phyloP scores from a whole-genome alignment of 2,113 vertebrate genomes.

The Lichenostomus cassidix region DNA sequence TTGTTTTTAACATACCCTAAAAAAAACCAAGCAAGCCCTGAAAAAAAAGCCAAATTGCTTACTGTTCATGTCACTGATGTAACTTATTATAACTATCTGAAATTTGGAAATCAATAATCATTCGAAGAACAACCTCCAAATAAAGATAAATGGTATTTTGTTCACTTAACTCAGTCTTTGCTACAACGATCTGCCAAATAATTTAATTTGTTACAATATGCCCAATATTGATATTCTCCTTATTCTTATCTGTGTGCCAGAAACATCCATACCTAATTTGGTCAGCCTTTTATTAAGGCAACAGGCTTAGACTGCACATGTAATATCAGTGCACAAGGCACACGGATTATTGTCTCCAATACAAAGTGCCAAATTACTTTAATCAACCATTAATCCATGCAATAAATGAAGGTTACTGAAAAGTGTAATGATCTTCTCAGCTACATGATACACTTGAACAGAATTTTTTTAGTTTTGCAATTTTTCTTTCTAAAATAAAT shows the following conservation, averaged over 20 bases:
- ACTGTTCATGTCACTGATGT: not conserved
- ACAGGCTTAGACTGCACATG: rapidly evolving
- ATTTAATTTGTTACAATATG: not conserved
- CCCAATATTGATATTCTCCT: not conserved
- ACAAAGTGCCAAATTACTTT: not conserved
- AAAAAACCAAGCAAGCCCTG: not conserved
- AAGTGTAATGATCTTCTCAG: not conserved
- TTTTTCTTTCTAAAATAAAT: not conserved
- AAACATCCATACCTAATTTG: not conserved
- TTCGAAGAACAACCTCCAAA: not conserved
- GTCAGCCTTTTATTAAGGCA: not conserved
- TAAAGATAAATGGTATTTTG: not conserved
- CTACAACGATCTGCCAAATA: not conserved
- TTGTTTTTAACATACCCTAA: not conserved
- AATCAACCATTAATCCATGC: not conserved
- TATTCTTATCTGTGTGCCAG: not conserved
- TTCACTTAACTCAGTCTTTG: not conserved
- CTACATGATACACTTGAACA: not conserved
- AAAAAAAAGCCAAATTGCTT: not conserved
- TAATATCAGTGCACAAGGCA: not conserved
- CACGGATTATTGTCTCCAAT: not conserved
- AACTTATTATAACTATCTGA: not conserved
- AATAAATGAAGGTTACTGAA: not conserved
- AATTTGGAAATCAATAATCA: conserved; percentile 23
- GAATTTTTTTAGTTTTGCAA: not conserved